Evolutionary conservation across 2,888 invertebrate species (phyloP).

Genomic region (Scaptomyza caliginosa): DNA sequence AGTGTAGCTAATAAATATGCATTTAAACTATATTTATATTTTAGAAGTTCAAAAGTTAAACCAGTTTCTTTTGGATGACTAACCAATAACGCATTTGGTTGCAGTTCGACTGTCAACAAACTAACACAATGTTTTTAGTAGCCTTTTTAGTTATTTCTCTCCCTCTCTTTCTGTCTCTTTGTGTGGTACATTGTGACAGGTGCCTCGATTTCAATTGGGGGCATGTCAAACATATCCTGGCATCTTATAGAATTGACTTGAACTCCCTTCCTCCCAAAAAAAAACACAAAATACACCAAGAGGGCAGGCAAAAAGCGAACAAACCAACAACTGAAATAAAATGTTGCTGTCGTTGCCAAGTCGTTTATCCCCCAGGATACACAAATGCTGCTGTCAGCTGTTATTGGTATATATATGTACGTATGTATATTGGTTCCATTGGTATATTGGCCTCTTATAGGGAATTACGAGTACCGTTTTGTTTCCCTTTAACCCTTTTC

Average conservation of each 20-base stretch:
- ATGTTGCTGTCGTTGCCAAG: constrained; percentile 38
- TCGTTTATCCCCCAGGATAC: constrained; percentile 42
- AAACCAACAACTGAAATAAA: constrained; percentile 34
- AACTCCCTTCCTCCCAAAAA: not conserved
- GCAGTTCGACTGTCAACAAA: constrained; percentile 29
- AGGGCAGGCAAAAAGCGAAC: not conserved
- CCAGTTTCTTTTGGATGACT: not conserved
- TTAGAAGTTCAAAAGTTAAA: not conserved
- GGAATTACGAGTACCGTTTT: constrained; percentile 48
- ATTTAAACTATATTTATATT: not conserved
- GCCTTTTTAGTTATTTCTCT: not conserved
- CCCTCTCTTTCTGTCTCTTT: not conserved
- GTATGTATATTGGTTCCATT: constrained; percentile 21
- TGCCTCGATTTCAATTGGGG: constrained; percentile 22
- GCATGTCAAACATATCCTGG: constrained; percentile 45
- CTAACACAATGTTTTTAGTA: constrained; percentile 2
- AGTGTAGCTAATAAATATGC: not conserved
- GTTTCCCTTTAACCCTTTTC: constrained; percentile 31
- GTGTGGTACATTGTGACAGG: constrained; percentile 38
- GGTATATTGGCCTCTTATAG: constrained; percentile 49
- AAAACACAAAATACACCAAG: too few species aligned
- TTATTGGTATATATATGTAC: constrained; percentile 31
- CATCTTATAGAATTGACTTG: constrained; percentile 26
- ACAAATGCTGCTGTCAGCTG: constrained; percentile 47
- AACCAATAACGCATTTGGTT: constrained; percentile 17